phyloP scores from a whole-genome alignment of 1,140 invertebrate species.

The Xylocopa sonorina region DNA sequence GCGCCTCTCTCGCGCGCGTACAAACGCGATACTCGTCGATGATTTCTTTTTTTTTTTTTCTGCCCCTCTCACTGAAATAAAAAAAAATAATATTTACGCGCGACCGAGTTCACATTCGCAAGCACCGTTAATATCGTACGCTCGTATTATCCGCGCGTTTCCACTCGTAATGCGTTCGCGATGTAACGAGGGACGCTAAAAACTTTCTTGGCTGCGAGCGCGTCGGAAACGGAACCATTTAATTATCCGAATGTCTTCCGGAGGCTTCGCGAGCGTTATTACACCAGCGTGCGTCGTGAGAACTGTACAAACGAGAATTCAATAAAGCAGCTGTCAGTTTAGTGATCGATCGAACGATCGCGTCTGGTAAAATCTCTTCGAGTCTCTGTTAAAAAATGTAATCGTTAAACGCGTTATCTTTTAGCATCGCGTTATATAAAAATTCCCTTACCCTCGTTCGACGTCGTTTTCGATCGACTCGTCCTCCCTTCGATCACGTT shows the following conservation, averaged over 20 bases:
- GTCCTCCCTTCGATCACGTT: no score
- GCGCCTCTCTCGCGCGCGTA: no score
- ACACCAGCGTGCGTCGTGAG: background rate
- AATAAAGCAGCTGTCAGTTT: constrained; percentile 19
- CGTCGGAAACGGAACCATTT: constrained; percentile 8
- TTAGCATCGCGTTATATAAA: background rate
- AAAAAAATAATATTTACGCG: background rate
- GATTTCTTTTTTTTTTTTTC: no score
- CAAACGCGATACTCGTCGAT: no score
- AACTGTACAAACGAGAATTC: constrained; percentile 27
- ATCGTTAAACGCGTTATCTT: background rate
- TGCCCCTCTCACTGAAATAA: no score
- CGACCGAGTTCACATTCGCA: background rate
- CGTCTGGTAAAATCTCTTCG: constrained; percentile 16
- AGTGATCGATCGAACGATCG: constrained; percentile 26
- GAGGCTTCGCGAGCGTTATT: background rate
- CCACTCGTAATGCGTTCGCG: no score
- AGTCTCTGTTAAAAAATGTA: constrained; percentile 2
- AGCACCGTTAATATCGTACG: background rate
- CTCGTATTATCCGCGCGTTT: no score
- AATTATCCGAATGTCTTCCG: constrained; percentile 11
- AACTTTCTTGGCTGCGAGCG: constrained; percentile 1
- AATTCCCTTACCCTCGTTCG: background rate
- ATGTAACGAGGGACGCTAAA: no score
- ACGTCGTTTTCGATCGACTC: no score